phyloP scores from a whole-genome alignment of 2,888 invertebrate species.

The Cremastinae sp. region DNA sequence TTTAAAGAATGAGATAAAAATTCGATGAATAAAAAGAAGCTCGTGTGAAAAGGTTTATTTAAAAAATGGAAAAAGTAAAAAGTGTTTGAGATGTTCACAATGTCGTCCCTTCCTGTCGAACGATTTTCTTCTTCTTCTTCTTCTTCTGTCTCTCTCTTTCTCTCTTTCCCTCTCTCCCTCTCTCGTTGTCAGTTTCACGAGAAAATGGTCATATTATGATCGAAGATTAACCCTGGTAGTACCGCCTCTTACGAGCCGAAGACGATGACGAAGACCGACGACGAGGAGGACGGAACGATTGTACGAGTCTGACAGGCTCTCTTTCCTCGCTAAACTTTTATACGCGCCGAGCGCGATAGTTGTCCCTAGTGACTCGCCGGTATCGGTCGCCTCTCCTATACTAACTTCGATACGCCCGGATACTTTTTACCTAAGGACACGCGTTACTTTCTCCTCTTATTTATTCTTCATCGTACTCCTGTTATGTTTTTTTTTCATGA shows the following conservation, averaged over 20 bases:
- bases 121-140: neutral
- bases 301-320: slow-evolving; percentile 32
- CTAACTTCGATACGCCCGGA: slow-evolving; percentile 6
- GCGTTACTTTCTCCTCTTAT: neutral
- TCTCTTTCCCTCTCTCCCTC: neutral
- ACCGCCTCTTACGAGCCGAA: slow-evolving; percentile 24
- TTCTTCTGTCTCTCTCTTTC: neutral
- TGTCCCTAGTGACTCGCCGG: slow-evolving; percentile 51
- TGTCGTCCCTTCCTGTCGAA: neutral
- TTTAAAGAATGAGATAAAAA: neutral
- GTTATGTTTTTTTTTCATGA: neutral
- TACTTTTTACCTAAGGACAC: too few relatives aligned
- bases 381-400: slow-evolving; percentile 45
- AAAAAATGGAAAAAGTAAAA: too few relatives aligned
- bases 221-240: slow-evolving; percentile 50
- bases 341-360: slow-evolving; percentile 32
- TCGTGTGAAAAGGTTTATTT: too few relatives aligned
- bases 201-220: slow-evolving; percentile 27
- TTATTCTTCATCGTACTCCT: too few relatives aligned
- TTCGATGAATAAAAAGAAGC: too few relatives aligned
- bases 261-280: slow-evolving; percentile 43
- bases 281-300: slow-evolving; percentile 24
- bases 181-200: neutral
- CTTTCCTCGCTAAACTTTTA: too few relatives aligned
- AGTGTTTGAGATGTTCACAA: slow-evolving; percentile 43